Conservation (phyloP, 2,888 invertebrate species). For the Chironomus tentans region DNA sequence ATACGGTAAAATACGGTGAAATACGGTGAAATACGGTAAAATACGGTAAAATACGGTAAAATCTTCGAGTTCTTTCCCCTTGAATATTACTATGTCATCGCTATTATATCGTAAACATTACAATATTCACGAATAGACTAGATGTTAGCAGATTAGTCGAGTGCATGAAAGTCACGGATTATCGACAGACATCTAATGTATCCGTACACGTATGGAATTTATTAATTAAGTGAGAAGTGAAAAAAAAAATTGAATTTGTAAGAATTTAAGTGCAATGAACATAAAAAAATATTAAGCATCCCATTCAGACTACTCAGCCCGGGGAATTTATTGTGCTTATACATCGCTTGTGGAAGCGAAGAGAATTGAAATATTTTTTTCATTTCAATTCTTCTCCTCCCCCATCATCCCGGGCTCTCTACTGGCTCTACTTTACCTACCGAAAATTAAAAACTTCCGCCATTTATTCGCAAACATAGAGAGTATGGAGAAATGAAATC, state of each 20-base stretch:
- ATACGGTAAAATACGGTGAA: too few relatives aligned
- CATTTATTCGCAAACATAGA: slow-evolving; percentile 8
- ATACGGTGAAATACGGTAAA: too few relatives aligned
- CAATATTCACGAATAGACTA: too few relatives aligned
- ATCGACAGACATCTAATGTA: too few relatives aligned
- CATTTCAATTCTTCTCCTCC: background rate
- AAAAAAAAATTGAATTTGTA: background rate
- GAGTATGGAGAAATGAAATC: background rate
- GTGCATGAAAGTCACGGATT: too few relatives aligned
- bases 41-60: too few relatives aligned
- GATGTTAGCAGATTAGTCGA: too few relatives aligned
- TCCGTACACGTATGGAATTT: background rate
- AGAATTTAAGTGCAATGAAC: background rate
- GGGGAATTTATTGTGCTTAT: background rate
- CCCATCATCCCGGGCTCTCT: background rate
- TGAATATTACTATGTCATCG: background rate
- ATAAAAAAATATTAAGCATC: background rate
- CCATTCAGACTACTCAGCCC: background rate
- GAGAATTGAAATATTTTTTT: background rate
- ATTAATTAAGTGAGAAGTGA: background rate
- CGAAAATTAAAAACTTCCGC: slow-evolving; percentile 25
- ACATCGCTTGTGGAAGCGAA: too few relatives aligned
- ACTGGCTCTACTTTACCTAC: background rate
- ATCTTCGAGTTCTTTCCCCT: too few relatives aligned
- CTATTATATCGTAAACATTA: too few relatives aligned